Evolutionary conservation across 2,797 vertebrate species (phyloP).

Genomic region (Otus scops): DNA sequence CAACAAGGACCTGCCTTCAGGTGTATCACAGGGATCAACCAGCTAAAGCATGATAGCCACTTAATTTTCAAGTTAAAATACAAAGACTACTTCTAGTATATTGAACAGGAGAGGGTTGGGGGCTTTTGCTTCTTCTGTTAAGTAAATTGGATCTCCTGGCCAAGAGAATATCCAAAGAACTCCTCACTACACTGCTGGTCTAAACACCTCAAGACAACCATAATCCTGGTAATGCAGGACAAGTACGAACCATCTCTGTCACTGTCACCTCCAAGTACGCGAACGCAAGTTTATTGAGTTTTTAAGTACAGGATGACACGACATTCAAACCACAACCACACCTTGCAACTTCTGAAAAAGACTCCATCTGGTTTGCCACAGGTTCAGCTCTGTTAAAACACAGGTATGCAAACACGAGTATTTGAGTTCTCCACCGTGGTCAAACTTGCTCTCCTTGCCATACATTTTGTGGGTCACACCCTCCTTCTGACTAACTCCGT

Average conservation of each 20-base stretch:
- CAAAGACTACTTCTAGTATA: neutral
- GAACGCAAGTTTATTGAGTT: neutral
- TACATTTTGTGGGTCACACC: neutral
- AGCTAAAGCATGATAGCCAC: neutral
- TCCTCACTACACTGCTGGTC: neutral
- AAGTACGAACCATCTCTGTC: neutral
- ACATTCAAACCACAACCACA: constrained; percentile 30
- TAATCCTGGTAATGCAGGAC: neutral
- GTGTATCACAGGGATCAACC: neutral
- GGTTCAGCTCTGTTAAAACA: neutral
- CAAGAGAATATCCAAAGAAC: neutral
- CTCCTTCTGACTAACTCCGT: neutral
- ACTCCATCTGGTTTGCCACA: neutral
- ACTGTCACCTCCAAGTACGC: neutral
- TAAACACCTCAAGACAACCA: neutral
- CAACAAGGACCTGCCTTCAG: neutral
- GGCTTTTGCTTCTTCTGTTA: rapidly evolving
- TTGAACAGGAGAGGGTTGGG: neutral
- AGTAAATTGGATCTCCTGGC: neutral
- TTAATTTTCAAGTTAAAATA: neutral
- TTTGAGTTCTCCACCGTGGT: neutral
- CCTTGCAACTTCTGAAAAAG: neutral
- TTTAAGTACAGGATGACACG: neutral
- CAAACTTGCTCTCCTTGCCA: neutral
- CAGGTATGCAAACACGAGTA: neutral